Conservation (phyloP, 2,888 invertebrate genomes). For the Athalia circularis region DNA sequence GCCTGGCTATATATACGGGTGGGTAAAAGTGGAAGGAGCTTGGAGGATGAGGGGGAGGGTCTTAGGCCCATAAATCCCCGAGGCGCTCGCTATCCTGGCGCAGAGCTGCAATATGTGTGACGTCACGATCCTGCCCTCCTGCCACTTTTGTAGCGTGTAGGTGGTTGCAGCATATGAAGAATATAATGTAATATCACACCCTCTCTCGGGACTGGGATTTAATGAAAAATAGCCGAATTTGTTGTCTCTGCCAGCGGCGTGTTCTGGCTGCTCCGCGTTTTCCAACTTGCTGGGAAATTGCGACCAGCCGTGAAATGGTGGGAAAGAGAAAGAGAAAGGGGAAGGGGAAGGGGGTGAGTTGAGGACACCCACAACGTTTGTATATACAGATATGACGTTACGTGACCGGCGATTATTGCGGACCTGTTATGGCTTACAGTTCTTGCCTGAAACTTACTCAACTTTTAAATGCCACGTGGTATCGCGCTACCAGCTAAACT, state of each 20-base stretch:
- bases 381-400: slow-evolving; percentile 37
- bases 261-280: slow-evolving; percentile 52
- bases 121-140: slow-evolving; percentile 46
- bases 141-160: slow-evolving; percentile 36
- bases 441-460: background rate
- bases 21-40: background rate
- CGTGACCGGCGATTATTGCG: slow-evolving; percentile 36
- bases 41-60: slow-evolving; percentile 29
- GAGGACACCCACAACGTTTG: background rate
- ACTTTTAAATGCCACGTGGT: slow-evolving; percentile 11
- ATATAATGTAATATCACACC: slow-evolving; percentile 65
- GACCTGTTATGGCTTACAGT: slow-evolving; percentile 2
- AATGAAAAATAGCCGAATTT: slow-evolving; percentile 70
- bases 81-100: slow-evolving; percentile 35
- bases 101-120: slow-evolving; percentile 45
- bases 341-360: too few relatives aligned
- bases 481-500: background rate
- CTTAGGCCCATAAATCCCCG: slow-evolving; percentile 41
- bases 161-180: slow-evolving; percentile 59
- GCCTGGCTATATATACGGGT: slow-evolving; percentile 10
- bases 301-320: slow-evolving; percentile 45
- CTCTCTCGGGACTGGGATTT: slow-evolving; percentile 65
- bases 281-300: slow-evolving; percentile 59
- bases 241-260: slow-evolving; percentile 59
- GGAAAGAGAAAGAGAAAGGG: background rate